Evolutionary conservation across 2,888 invertebrate genomes (phyloP), one percentile per base, ranked within the genome.

Genomic region (Drosophila longiperda): DNA sequence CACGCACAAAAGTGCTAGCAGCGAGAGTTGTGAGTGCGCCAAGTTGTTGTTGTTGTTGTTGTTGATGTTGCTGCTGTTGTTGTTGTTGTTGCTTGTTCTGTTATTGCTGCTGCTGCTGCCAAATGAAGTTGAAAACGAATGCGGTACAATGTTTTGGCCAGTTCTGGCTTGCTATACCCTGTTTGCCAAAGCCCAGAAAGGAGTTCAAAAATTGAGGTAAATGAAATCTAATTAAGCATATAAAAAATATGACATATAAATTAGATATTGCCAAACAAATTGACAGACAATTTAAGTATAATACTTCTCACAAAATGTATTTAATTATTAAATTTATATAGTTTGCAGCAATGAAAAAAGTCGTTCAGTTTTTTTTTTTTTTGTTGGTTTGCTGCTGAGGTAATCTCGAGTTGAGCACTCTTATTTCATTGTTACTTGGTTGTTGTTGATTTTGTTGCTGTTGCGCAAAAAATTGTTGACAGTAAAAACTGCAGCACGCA

Each of bases 401-500:
- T 23, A 36, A 11, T 2, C 3, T 0, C 23, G n/a, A 48, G 1
- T 3, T 34, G 0, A 40, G n/a, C 26, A 32, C 2, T n/a, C n/a
- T 12, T 17, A 9, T 17, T 32, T n/a, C 29, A 12, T 66, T 69
- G 67, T 50, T 72, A 8, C 26, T 40, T 29, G 40, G 38, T 53
- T 53, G 40, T 32, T 50, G 49, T 38, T 55, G 38, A 26, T 38
- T 26, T 38, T 38, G 67, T 75, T 61, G 69, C 40, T 48, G 67
- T 58, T 72, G 66, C 66, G 70, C 71, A 58, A 70, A 65, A 65
- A 73, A 65, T 61, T 80, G 75, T 55, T 82, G 87, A 80, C 78
- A 76, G 88, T 89, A 89, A 86, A 84, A 80, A 82, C 80, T 89
- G 90, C 86, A 87, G 88, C 90, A 88, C 83, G 83, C 88, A 82